These are phyloP conservation scores for Myodes glareolus DNA, from an alignment of 2,113 vertebrate species.

Conservation along the genomic window DNA sequence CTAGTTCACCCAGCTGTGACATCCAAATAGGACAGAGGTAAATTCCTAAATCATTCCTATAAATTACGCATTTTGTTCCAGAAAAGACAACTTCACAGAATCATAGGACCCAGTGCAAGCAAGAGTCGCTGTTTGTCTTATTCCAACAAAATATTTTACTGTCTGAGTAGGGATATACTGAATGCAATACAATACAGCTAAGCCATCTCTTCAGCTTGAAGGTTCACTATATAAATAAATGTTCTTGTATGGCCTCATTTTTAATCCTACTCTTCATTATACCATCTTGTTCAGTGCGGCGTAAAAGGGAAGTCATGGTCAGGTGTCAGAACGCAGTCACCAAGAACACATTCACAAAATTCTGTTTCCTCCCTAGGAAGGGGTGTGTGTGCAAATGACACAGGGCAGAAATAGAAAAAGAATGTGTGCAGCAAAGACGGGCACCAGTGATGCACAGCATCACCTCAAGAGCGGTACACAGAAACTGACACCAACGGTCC, in stretches of 20 bases:
- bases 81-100: conserved; percentile 74
- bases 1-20: conserved; percentile 39
- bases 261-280: conserved; percentile 23
- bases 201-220: neutral
- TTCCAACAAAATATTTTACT: conserved; percentile 21
- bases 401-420: neutral
- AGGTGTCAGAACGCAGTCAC: conserved; percentile 19
- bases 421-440: neutral
- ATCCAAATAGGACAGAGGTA: conserved; percentile 11
- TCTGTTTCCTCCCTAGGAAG: neutral
- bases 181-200: neutral
- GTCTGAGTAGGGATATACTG: neutral
- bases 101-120: conserved; percentile 60
- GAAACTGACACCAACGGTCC: accelerated
- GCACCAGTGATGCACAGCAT: neutral
- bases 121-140: neutral
- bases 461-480: neutral
- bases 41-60: conserved; percentile 67
- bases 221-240: neutral
- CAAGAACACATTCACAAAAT: conserved; percentile 22
- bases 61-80: conserved; percentile 62
- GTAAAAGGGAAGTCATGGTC: conserved; percentile 46
- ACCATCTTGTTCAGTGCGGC: conserved; percentile 18
- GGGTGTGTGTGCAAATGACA: neutral
- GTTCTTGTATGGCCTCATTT: conserved; percentile 25